phyloP scores from a whole-genome alignment of 2,113 vertebrate species.

The Cyanoderma ruficeps region DNA sequence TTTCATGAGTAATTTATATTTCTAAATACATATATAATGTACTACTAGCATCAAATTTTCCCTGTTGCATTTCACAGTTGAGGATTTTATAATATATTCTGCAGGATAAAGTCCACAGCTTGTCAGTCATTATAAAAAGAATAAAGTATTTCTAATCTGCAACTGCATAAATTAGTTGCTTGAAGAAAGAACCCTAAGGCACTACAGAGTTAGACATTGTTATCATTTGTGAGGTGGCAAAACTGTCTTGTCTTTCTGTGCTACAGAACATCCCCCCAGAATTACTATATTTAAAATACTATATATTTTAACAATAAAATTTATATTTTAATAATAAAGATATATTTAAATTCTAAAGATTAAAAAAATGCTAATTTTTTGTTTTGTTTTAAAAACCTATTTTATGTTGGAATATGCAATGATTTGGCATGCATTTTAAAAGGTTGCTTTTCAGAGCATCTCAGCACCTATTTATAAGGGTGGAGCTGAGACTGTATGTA shows the following conservation, averaged over 20 bases:
- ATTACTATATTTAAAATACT: not conserved
- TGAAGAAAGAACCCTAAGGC: slow-evolving; percentile 49
- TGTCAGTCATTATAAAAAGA: slow-evolving; percentile 42
- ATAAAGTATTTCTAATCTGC: slow-evolving; percentile 6
- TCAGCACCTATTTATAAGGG: not conserved
- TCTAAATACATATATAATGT: not conserved
- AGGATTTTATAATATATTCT: not conserved
- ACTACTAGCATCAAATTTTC: not conserved
- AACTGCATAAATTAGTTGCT: slow-evolving; percentile 50
- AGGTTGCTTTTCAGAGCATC: not conserved
- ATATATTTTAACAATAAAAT: not conserved
- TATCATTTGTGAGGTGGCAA: not conserved
- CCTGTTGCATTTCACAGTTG: not conserved
- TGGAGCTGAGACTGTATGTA: not conserved
- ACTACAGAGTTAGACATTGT: slow-evolving; percentile 7
- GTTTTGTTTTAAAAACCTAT: accelerated
- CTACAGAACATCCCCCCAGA: not conserved
- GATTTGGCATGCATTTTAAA: not conserved
- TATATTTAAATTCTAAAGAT: not conserved
- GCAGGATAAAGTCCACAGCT: slow-evolving; percentile 2
- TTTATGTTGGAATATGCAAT: not conserved
- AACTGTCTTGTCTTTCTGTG: not conserved
- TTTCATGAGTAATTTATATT: not conserved
- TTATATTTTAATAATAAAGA: not conserved
- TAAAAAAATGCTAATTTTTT: not conserved